Evolutionary conservation across 2,888 invertebrate genomes (phyloP).

Genomic region (Aspidapion aeneum): DNA sequence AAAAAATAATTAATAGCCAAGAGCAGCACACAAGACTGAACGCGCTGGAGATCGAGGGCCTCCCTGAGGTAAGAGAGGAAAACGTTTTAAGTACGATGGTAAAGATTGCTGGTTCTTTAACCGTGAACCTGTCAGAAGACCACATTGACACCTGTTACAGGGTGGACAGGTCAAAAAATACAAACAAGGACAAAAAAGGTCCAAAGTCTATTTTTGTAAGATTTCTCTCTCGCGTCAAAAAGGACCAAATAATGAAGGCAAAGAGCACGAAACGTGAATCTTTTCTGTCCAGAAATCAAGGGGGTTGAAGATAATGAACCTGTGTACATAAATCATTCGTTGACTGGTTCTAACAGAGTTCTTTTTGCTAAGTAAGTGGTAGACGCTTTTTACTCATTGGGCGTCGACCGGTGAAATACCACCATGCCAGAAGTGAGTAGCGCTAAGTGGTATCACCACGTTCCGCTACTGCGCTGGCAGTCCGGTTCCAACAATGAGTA

Average conservation of each 20-base stretch:
- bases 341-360: neutral
- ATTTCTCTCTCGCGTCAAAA: neutral
- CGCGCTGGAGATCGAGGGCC: neutral
- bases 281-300: neutral
- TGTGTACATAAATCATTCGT: neutral
- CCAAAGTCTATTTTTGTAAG: neutral
- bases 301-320: neutral
- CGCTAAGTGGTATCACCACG: no score
- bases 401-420: no score
- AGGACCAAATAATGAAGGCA: neutral
- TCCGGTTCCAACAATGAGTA: no score
- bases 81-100: conserved; percentile 3
- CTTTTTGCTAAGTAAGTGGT: no score
- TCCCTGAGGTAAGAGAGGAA: conserved; percentile 6
- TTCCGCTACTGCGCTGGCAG: no score
- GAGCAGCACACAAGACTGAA: conserved; percentile 5
- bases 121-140: neutral
- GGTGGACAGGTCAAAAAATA: neutral
- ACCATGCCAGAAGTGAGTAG: no score
- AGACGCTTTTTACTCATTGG: no score
- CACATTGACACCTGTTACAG: conserved; percentile 7
- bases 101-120: neutral
- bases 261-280: neutral
- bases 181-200: neutral
- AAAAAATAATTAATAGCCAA: conserved; percentile 1